A percentile compares a stretch with the other conserved stretches of the same genome.
Conservation (phyloP, 1,140 invertebrate species). For the Leptinotarsa defecta region DNA sequence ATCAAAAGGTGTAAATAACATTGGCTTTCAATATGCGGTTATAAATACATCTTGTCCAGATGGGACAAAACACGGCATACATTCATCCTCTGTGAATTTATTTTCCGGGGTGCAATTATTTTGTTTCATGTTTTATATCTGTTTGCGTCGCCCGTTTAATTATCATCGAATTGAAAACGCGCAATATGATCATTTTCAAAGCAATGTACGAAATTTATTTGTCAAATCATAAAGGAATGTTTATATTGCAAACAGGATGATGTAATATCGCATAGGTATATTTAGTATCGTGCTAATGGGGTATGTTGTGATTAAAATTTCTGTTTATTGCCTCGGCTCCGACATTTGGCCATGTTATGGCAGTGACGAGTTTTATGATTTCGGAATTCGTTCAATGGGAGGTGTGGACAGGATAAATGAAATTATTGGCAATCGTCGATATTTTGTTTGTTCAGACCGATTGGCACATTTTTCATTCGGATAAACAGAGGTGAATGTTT, state of each 20-base stretch:
- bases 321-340: constrained; percentile 53
- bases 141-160: constrained; percentile 46
- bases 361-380: constrained; percentile 50
- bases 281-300: constrained; percentile 54
- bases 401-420: constrained; percentile 53
- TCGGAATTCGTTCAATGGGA: constrained; percentile 42
- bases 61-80: constrained; percentile 18
- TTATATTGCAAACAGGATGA: constrained; percentile 47
- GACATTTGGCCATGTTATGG: constrained; percentile 47
- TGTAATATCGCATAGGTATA: constrained; percentile 52
- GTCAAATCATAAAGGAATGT: constrained; percentile 53
- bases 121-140: constrained; percentile 46
- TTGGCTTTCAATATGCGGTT: background rate
- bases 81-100: constrained; percentile 21
- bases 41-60: constrained; percentile 21
- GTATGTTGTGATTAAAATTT: constrained; percentile 56
- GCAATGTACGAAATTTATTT: constrained; percentile 52
- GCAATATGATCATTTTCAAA: constrained; percentile 46
- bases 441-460: constrained; percentile 55
- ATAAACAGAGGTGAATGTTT: constrained; percentile 52
- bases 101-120: constrained; percentile 40
- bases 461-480: constrained; percentile 53
- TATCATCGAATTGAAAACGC: constrained; percentile 50
- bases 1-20: constrained; percentile 2
- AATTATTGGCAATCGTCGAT: constrained; percentile 54